Evolutionary conservation across 2,797 vertebrate genomes (phyloP), one percentile per base, ranked within the genome.

Genomic region (Forpus xanthops): DNA sequence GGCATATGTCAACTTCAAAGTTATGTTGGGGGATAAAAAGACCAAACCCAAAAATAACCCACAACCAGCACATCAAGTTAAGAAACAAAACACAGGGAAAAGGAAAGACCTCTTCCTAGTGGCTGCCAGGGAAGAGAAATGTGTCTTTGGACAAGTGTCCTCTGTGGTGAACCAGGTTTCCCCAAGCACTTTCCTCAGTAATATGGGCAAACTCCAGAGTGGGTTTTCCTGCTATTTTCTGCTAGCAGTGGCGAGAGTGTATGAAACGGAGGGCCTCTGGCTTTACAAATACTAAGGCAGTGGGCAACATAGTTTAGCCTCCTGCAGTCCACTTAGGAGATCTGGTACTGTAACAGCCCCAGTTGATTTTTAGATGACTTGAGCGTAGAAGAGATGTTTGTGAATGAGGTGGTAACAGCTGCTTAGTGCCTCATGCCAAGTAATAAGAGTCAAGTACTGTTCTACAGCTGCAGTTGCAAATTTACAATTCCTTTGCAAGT

Each of bases 401-500:
- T 91, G 91, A 96, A 76, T 1, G 3, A 71, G 85, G 81, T 44
- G 47, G 35, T 42, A 88, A 68, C 55, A 90, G n/a, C 67, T 95
- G 66, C 89, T 96, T 93, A 81, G 81, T 28, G 27, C 68, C 80
- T 95, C 35, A 25, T 62, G 66, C 41, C 79, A 64, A 39, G 49
- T 78, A 95, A 89, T 28, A 86, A 86, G 62, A 96, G 56, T 55
- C 82, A 71, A 77, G 47, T 85, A 80, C 85, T 92, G 85, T 93
- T 93, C 37, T 78, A 12, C 37, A 86, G 5, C 44, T 77, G 79
- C 61, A 21, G 25, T 68, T 90, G 47, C 67, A 81, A 64, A 72
- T 88, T 91, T 92, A 82, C 73, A 73, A 35, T 47, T 82, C 82
- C 39, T 92, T 90, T 96, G 79, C 65, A 92, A 94, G 77, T 89